Conservation (phyloP, 2,113 vertebrate species). For the Fukomys damarensis region DNA sequence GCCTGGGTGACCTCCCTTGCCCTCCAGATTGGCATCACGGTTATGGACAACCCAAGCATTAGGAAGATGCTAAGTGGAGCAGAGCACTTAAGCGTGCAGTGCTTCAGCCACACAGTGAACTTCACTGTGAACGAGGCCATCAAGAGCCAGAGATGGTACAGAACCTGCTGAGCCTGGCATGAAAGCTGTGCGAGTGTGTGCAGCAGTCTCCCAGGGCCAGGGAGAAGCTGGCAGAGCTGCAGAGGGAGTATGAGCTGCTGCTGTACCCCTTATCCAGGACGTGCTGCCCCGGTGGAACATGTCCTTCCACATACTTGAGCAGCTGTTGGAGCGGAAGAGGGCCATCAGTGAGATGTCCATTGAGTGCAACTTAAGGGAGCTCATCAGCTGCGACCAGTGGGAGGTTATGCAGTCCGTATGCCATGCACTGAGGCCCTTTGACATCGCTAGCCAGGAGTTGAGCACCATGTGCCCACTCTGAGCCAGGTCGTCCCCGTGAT, state of each 20-base stretch:
- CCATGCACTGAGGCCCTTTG: conserved; percentile 95
- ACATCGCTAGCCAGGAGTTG: conserved; percentile 96
- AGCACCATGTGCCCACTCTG: conserved; percentile 93
- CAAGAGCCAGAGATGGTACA: conserved; percentile 99
- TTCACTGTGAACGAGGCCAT: conserved; percentile 97
- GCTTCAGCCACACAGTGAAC: conserved; percentile 95
- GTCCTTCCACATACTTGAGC: conserved; percentile 96
- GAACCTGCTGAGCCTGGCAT: conserved; percentile 94
- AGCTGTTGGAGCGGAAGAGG: conserved; percentile 95
- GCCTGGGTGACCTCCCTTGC: conserved; percentile 95
- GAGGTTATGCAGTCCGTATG: conserved; percentile 98
- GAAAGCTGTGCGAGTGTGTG: conserved; percentile 97
- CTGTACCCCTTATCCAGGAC: conserved; percentile 95
- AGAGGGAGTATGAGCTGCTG: conserved; percentile 91
- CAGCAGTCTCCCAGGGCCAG: conserved; percentile 93
- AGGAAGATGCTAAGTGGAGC: conserved; percentile 92
- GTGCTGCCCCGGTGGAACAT: conserved; percentile 96
- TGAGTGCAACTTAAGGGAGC: conserved; percentile 96
- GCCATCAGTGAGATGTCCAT: conserved; percentile 95
- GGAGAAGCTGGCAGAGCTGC: conserved; percentile 93
- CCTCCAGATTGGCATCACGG: conserved; percentile 95
- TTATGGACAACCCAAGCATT: conserved; percentile 93
- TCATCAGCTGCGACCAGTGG: conserved; percentile 99
- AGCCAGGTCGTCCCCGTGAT: conserved; percentile 98
- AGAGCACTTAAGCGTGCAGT: conserved; percentile 92